Evolutionary conservation across 2,113 vertebrate species (phyloP).

Genomic region (Oreochromis aureus): DNA sequence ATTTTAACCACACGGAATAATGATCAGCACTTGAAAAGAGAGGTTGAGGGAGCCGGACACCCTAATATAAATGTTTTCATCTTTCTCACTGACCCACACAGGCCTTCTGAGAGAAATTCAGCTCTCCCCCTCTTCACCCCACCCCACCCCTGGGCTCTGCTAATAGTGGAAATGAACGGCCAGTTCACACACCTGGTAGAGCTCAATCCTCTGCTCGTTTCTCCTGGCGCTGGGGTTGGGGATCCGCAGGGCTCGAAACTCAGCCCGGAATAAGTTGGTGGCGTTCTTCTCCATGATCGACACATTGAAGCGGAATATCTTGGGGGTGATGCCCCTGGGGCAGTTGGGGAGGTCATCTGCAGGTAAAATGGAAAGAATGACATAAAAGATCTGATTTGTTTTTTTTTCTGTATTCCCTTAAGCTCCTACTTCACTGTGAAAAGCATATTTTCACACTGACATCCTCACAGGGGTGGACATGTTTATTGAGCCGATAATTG

Average conservation of each 20-base stretch:
- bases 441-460: slow-evolving; percentile 10
- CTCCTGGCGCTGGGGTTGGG: slow-evolving; percentile 85
- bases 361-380: slow-evolving; percentile 32
- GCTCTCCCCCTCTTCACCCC: neutral
- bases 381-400: neutral
- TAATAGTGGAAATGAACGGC: slow-evolving; percentile 19
- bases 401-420: neutral
- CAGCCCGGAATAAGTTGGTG: slow-evolving; percentile 92
- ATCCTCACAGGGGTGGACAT: slow-evolving; percentile 5
- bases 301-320: slow-evolving; percentile 93
- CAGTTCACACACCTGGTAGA: slow-evolving; percentile 85
- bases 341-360: slow-evolving; percentile 87
- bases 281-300: slow-evolving; percentile 93
- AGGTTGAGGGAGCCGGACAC: slow-evolving; percentile 33
- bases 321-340: slow-evolving; percentile 89
- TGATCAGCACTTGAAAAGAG: slow-evolving; percentile 51
- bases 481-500: slow-evolving; percentile 32
- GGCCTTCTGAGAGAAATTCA: slow-evolving; percentile 21
- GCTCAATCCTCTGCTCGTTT: slow-evolving; percentile 91
- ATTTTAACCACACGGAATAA: slow-evolving; percentile 62
- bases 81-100: slow-evolving; percentile 39
- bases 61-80: slow-evolving; percentile 63
- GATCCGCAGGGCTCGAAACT: slow-evolving; percentile 89
- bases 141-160: neutral
- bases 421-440: neutral